Percentiles rank a stretch among this genome's conserved stretches.
Evolutionary conservation across 2,797 vertebrate genomes (phyloP).

Genomic region (Falco novaeseelandiae): DNA sequence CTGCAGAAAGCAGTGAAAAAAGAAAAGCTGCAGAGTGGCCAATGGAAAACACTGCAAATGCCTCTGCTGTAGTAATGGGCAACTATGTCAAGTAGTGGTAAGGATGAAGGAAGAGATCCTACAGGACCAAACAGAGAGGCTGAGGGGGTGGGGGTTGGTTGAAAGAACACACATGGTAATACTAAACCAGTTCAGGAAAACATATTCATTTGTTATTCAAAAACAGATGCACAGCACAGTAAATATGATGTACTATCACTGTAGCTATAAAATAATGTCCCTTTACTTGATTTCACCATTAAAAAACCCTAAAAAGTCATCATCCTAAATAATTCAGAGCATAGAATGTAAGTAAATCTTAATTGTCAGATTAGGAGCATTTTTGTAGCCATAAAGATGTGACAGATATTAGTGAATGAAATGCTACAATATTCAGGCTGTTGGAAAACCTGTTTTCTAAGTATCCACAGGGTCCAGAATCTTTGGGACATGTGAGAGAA

Average conservation of each 20-base stretch:
- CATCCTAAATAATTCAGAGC: not conserved
- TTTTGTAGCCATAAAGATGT: not conserved
- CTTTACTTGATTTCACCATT: not conserved
- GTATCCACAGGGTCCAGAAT: not conserved
- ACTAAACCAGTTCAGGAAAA: not conserved
- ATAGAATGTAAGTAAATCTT: not conserved
- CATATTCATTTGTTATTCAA: not conserved
- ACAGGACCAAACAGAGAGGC: not conserved
- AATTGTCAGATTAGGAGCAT: not conserved
- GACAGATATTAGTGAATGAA: not conserved
- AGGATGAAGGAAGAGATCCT: not conserved
- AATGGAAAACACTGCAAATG: not conserved
- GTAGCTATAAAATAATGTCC: not conserved
- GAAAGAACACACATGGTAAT: not conserved
- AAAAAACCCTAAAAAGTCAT: not conserved
- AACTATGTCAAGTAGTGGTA: not conserved
- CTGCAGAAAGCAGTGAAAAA: not conserved
- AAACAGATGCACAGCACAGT: not conserved
- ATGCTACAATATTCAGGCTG: not conserved
- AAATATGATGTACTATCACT: not conserved
- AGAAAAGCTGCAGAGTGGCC: not conserved
- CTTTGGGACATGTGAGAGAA: not conserved
- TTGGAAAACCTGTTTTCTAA: not conserved
- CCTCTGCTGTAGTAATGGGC: not conserved
- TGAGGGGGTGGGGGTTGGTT: accelerated